phyloP scores from a whole-genome alignment of 2,888 invertebrate species.

The Beris morrisii region DNA sequence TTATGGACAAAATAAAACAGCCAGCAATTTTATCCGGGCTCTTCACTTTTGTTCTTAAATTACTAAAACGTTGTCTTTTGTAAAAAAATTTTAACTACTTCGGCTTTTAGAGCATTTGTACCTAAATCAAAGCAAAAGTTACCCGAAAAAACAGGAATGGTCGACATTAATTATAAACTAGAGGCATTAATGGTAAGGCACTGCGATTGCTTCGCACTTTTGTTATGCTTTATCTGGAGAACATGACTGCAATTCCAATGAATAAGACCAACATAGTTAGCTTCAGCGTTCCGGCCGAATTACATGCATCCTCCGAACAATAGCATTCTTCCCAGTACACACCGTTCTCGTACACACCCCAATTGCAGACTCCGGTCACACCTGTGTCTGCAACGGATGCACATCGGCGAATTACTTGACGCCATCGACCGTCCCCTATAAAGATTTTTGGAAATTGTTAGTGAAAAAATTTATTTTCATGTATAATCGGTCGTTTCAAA shows the following conservation, averaged over 20 bases:
- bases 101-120: no score
- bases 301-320: slow-evolving; percentile 89
- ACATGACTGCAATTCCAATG: background rate
- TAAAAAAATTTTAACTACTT: no score
- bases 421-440: slow-evolving; percentile 94
- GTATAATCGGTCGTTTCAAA: no score
- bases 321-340: slow-evolving; percentile 98
- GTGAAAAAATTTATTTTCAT: no score
- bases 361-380: slow-evolving; percentile 93
- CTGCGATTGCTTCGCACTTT: background rate
- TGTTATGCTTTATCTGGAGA: background rate
- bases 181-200: background rate
- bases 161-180: background rate
- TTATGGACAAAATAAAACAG: no score
- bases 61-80: no score
- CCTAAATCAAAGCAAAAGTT: no score
- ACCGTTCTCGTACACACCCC: slow-evolving; percentile 93
- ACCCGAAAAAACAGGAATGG: background rate
- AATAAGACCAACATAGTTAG: slow-evolving; percentile 1
- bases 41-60: no score
- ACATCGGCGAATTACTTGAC: slow-evolving; percentile 86
- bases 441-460: slow-evolving; percentile 37
- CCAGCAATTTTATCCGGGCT: no score
- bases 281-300: slow-evolving; percentile 50
- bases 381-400: slow-evolving; percentile 89